These are phyloP conservation scores for Crocodylus rhombifer DNA, from an alignment of 2,797 vertebrate genomes.

Conservation along the genomic window DNA sequence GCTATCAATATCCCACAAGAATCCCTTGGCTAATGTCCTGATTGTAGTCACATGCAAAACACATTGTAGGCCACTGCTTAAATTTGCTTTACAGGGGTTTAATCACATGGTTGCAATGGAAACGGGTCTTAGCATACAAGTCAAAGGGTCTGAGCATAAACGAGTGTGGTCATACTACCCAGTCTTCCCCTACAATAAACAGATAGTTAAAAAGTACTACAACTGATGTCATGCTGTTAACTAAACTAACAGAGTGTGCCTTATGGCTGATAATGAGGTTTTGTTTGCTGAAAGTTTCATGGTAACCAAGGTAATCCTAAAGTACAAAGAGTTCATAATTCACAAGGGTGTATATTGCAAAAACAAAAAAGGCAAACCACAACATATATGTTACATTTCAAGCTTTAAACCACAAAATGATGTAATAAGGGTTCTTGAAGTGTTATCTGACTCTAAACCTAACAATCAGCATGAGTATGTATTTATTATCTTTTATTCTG, in stretches of 20 bases:
- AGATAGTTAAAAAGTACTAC: background rate
- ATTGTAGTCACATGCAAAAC: background rate
- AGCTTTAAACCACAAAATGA: background rate
- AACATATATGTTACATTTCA: background rate
- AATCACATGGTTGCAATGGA: background rate
- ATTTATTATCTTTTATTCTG: background rate
- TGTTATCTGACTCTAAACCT: conserved; percentile 1
- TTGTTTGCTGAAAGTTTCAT: conserved; percentile 36
- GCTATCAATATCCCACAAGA: background rate
- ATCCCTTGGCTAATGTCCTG: background rate
- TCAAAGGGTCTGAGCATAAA: background rate
- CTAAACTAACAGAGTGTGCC: background rate
- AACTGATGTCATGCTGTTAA: background rate
- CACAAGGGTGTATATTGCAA: background rate
- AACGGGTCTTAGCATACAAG: background rate
- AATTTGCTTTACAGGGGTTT: background rate
- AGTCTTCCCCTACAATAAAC: background rate
- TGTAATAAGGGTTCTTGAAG: background rate
- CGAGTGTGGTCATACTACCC: background rate
- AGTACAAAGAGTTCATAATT: background rate
- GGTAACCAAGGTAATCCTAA: background rate
- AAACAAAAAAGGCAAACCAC: conserved; percentile 9
- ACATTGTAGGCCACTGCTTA: background rate
- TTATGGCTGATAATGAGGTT: background rate
- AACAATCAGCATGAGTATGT: background rate